A percentile compares a stretch with the other conserved stretches of the same genome.
phyloP scores from a whole-genome alignment of 2,888 invertebrate genomes.

The Eueremaeus valkanovi region DNA sequence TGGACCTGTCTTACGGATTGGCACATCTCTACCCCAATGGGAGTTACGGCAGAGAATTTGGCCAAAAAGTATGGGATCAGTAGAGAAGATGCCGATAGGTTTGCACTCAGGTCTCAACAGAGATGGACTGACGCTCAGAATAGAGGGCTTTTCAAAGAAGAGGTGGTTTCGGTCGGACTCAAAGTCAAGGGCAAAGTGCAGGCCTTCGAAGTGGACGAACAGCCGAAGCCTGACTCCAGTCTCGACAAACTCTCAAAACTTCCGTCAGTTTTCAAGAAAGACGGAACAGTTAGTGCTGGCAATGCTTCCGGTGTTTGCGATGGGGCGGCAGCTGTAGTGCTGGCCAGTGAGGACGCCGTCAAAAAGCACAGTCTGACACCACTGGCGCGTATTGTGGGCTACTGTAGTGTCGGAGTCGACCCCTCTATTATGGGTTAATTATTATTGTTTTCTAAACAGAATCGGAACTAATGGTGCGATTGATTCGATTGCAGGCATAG shows the following conservation, averaged over 20 bases:
- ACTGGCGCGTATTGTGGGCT: constrained; percentile 83
- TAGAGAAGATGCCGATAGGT: constrained; percentile 77
- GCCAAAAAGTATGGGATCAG: constrained; percentile 77
- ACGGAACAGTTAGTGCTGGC: constrained; percentile 90
- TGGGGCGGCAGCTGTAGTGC: constrained; percentile 87
- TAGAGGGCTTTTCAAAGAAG: constrained; percentile 80
- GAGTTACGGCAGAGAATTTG: constrained; percentile 87
- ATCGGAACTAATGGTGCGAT: background rate
- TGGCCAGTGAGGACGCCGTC: constrained; percentile 86
- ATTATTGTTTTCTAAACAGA: background rate
- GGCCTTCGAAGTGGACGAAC: constrained; percentile 81
- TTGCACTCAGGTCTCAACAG: constrained; percentile 76
- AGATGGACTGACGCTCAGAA: constrained; percentile 85
- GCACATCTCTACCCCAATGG: constrained; percentile 90
- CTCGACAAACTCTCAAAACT: constrained; percentile 78
- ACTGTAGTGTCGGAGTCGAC: constrained; percentile 86
- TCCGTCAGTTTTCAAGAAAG: constrained; percentile 84
- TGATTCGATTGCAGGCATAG: constrained; percentile 61
- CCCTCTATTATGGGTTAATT: constrained; percentile 82
- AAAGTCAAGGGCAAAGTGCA: constrained; percentile 67
- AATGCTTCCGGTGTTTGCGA: constrained; percentile 82
- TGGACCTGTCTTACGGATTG: constrained; percentile 85
- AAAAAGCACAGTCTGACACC: constrained; percentile 76
- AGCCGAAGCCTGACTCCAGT: constrained; percentile 84
- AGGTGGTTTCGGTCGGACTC: constrained; percentile 78